phyloP scores from a whole-genome alignment of 2,888 invertebrate species.

The Clepsis dumicolana region DNA sequence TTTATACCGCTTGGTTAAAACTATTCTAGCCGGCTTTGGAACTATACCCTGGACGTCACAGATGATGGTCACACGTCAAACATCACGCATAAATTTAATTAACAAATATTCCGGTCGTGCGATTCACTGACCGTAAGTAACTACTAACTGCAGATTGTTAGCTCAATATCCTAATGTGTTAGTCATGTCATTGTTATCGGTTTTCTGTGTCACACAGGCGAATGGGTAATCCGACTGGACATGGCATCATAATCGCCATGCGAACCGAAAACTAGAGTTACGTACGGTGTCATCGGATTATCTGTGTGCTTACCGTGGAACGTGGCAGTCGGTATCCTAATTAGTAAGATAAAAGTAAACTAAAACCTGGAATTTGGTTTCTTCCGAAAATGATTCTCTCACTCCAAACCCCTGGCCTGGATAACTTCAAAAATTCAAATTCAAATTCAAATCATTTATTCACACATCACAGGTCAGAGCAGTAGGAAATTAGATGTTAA shows the following conservation, averaged over 20 bases:
- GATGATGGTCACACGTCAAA: slow-evolving; percentile 3
- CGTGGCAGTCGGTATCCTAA: no score
- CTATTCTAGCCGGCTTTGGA: no score
- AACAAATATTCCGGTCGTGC: background rate
- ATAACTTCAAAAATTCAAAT: no score
- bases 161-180: slow-evolving; percentile 21
- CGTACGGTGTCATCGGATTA: background rate
- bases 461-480: no score
- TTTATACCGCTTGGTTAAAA: no score
- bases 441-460: no score
- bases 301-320: background rate
- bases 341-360: no score
- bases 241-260: background rate
- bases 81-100: background rate
- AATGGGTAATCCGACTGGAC: slow-evolving; percentile 7
- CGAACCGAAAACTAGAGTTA: background rate
- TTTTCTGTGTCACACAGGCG: slow-evolving; percentile 1
- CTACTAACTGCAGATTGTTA: background rate
- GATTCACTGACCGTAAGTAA: background rate
- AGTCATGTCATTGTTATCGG: slow-evolving; percentile 30
- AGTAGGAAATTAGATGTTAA: no score
- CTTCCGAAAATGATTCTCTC: no score
- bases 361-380: no score
- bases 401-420: no score
- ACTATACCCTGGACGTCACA: background rate